Conservation (phyloP, 2,797 vertebrate species). For the Helicolenus hilgendorfi region DNA sequence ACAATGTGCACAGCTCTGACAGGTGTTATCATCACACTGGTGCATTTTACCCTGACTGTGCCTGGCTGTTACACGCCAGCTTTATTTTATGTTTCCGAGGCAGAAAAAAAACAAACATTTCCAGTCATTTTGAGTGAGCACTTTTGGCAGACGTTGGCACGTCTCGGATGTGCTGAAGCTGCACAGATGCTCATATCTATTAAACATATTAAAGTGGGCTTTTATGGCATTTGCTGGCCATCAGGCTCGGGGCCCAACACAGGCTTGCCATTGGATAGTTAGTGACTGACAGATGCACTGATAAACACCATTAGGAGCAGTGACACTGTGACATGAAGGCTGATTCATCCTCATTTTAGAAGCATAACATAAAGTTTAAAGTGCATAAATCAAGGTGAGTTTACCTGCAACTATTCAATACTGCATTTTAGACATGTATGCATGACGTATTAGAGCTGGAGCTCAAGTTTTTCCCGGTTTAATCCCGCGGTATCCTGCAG, state of each 20-base stretch:
- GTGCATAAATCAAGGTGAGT: neutral
- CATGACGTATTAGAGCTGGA: neutral
- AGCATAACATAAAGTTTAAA: neutral
- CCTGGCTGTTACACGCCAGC: neutral
- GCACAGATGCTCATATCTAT: conserved; percentile 57
- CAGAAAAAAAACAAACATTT: neutral
- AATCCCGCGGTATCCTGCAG: conserved; percentile 3
- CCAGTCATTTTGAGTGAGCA: conserved; percentile 3
- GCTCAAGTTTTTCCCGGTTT: conserved; percentile 3
- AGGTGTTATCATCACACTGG: conserved; percentile 24
- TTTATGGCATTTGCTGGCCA: conserved; percentile 19
- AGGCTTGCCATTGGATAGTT: neutral
- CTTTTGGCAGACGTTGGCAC: conserved; percentile 1
- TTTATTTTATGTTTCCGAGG: neutral
- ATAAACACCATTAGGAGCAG: conserved; percentile 31
- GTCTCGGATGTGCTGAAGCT: conserved; percentile 25
- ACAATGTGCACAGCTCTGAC: neutral
- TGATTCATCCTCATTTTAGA: neutral
- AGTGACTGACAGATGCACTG: conserved; percentile 59
- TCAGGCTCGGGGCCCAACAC: neutral
- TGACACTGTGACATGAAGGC: neutral
- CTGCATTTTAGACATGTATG: neutral
- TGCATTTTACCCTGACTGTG: neutral
- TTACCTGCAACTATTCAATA: too few relatives aligned
- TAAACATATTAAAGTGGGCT: conserved; percentile 53